Evolutionary conservation across 2,888 invertebrate genomes (phyloP), one percentile per base, ranked within the genome.

Genomic region (Athetis lepigone): DNA sequence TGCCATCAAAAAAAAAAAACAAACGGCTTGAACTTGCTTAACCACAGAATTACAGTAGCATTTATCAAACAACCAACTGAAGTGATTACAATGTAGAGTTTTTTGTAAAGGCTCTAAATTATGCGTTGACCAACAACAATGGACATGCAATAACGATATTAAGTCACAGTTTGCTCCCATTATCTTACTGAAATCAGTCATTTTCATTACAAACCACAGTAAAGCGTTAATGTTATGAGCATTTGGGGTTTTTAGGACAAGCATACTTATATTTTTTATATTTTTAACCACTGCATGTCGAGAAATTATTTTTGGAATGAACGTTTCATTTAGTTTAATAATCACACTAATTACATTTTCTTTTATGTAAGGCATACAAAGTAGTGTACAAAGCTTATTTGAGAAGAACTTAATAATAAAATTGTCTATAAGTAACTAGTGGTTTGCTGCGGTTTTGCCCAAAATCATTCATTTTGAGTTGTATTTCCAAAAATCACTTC

Each of bases 131-230:
- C 65, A 58, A 50, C 51, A 45, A 58, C 58, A 73, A 62, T 59
- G 33, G 59, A 80, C 85, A 85, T 84, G 85, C 85, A 79, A 85
- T 61, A 76, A 25, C 68, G 73, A 77, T 70, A 85, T 85, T 85
- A 85, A 72, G 54, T 60, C 25, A 25, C 59, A 57, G 66, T 79
- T 77, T 50, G 55, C 55, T 58, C 29, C 39, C 46, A 70, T 75
- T 76, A 82, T 79, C 75, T 72, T 54, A 56, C 55, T 37, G 29
- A 75, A 77, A 80, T 80, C 75, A 75, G 74, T 71, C 33, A 75
- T 69, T 71, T 76, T 74, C 37, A 73, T 79, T 75, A 72, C 46
- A 27, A 50, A 55, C 54, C 43, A 66, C 43, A 42, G 11, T 13
- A 7, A 42, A 54, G 49, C 45, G 36, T 59, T 70, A 71, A 71